A percentile compares a stretch with the other conserved stretches of the same genome.
Evolutionary conservation across 2,888 invertebrate species (phyloP).

Genomic region (Dugesia japonica): DNA sequence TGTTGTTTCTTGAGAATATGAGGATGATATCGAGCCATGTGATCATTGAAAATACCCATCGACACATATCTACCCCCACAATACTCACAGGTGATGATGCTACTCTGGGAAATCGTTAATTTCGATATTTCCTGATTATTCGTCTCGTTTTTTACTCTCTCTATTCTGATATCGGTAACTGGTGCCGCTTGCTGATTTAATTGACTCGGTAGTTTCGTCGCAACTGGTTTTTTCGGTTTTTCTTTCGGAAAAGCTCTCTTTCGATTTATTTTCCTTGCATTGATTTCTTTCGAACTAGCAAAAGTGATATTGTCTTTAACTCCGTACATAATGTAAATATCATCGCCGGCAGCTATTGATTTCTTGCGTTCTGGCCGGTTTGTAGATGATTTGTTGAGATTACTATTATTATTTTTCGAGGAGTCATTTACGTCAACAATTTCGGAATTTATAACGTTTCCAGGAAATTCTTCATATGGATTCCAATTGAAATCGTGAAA

Average conservation of each 20-base stretch:
- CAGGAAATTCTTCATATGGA: background rate
- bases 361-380: background rate
- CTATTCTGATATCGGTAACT: background rate
- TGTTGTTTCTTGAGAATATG: background rate
- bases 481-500: background rate
- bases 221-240: too few species aligned
- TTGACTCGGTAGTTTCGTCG: background rate
- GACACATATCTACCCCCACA: background rate
- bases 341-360: background rate
- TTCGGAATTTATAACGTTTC: background rate
- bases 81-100: background rate
- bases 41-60: background rate
- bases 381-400: too few species aligned
- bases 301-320: background rate
- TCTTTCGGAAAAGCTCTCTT: too few species aligned
- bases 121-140: background rate
- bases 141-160: background rate
- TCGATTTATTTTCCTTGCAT: background rate
- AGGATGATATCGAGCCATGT: background rate
- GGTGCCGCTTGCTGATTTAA: background rate
- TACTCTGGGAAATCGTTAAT: background rate
- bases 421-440: background rate
- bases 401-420: too few species aligned
- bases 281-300: background rate
- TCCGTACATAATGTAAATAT: background rate